A percentile compares a stretch with the other conserved stretches of the same genome.
Evolutionary conservation across 2,797 vertebrate species (phyloP).

Genomic region (Leuciscus waleckii): DNA sequence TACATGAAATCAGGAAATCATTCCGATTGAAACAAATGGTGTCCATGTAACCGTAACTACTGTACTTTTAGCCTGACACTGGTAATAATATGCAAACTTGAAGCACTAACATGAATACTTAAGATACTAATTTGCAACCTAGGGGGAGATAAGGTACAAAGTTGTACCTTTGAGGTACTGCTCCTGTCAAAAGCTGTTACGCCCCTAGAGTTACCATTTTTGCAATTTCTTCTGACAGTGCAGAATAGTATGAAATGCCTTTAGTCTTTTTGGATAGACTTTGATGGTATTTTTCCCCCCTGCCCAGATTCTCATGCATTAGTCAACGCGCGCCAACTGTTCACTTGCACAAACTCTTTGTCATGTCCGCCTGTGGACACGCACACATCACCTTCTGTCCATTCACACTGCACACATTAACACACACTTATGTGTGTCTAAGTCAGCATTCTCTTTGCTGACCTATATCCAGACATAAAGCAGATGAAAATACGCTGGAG

Average conservation of each 20-base stretch:
- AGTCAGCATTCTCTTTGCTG: background rate
- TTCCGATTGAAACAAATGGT: background rate
- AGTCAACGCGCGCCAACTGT: constrained; percentile 64
- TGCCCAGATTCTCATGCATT: constrained; percentile 60
- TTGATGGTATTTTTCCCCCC: constrained; percentile 36
- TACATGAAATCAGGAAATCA: background rate
- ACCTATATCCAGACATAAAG: constrained; percentile 15
- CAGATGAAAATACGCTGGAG: background rate
- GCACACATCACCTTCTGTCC: constrained; percentile 36
- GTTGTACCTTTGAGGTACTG: background rate
- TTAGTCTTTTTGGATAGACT: constrained; percentile 37
- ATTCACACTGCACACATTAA: constrained; percentile 27
- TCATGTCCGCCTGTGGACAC: constrained; percentile 31
- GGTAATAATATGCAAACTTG: constrained; percentile 8
- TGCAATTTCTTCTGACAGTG: constrained; percentile 21
- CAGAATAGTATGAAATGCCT: constrained; percentile 32
- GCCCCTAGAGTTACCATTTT: constrained; percentile 4
- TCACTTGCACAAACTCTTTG: constrained; percentile 50
- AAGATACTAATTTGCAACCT: constrained; percentile 1
- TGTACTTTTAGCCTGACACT: background rate
- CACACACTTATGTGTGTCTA: constrained; percentile 14
- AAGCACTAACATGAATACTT: background rate
- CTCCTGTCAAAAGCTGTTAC: constrained; percentile 1
- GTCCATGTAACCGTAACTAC: background rate
- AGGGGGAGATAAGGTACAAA: background rate